These are phyloP conservation scores for Pseudochaenichthys georgianus DNA, from an alignment of 2,797 vertebrate species.

Conservation along the genomic window DNA sequence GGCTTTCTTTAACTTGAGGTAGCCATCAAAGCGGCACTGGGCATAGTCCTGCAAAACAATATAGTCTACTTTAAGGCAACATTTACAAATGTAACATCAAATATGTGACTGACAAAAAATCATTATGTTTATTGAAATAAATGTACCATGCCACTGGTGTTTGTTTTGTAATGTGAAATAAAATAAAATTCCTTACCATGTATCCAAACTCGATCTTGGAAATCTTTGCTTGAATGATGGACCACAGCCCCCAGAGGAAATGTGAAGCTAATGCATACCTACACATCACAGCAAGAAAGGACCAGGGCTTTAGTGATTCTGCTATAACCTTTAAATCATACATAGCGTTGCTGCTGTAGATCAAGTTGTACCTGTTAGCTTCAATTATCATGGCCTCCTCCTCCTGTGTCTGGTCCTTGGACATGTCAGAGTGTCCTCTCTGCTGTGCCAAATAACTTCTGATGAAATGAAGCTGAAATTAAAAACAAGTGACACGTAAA, in stretches of 20 bases:
- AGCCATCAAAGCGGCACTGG: conserved; percentile 91
- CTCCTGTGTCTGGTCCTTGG: conserved; percentile 74
- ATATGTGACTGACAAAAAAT: neutral
- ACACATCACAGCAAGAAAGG: conserved; percentile 3
- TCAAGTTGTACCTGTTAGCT: conserved; percentile 85
- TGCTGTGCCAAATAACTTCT: conserved; percentile 88
- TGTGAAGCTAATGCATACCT: conserved; percentile 95
- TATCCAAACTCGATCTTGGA: conserved; percentile 97
- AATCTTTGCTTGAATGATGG: conserved; percentile 94
- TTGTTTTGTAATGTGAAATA: neutral
- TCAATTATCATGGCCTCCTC: conserved; percentile 90
- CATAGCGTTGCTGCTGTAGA: neutral
- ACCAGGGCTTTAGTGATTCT: neutral
- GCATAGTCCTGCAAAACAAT: conserved; percentile 90
- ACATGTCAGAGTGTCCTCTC: conserved; percentile 35
- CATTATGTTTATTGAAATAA: neutral
- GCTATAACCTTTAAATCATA: neutral
- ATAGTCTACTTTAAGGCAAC: neutral
- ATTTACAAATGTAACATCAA: neutral
- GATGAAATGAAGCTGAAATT: conserved; percentile 90
- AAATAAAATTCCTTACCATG: conserved; percentile 85
- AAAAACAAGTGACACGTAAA: neutral
- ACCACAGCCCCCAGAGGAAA: conserved; percentile 97
- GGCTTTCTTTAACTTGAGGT: conserved; percentile 92
- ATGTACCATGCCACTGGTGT: neutral